Evolutionary conservation across 2,797 vertebrate genomes (phyloP).

Genomic region (Acrossocheilus wenchowensis): DNA sequence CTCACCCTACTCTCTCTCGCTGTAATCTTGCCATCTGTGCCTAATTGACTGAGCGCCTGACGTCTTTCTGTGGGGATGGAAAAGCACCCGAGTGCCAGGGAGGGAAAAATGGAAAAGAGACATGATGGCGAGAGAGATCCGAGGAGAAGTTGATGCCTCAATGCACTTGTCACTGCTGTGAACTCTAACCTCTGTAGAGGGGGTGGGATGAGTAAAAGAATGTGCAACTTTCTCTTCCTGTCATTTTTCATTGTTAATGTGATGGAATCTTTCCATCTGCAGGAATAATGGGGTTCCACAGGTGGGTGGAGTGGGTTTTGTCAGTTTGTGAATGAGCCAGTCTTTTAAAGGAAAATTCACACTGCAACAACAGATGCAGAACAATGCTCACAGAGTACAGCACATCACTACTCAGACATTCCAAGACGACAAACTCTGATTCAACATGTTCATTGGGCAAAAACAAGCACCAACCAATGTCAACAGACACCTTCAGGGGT

Average conservation of each 20-base stretch:
- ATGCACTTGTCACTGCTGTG: conserved; percentile 38
- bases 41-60: conserved; percentile 62
- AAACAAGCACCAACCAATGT: not conserved
- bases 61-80: conserved; percentile 35
- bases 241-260: conserved; percentile 9
- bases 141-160: conserved; percentile 23
- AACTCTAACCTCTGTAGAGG: conserved; percentile 39
- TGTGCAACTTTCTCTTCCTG: not conserved
- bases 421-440: not conserved
- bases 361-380: not conserved
- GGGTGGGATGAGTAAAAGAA: not conserved
- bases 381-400: not conserved
- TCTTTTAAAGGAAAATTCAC: not conserved
- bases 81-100: conserved; percentile 37
- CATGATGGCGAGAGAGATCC: conserved; percentile 6
- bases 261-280: not conserved
- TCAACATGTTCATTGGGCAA: not conserved
- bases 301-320: conserved; percentile 32
- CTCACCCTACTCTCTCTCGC: conserved; percentile 44
- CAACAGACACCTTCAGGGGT: not conserved
- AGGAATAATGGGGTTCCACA: conserved; percentile 25
- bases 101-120: conserved; percentile 40
- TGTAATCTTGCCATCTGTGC: conserved; percentile 61
- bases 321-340: conserved; percentile 27
- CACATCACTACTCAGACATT: not conserved